These are phyloP conservation scores for Drosophila pseudotakahashii DNA, from an alignment of 2,888 invertebrate species.

Conservation along the genomic window DNA sequence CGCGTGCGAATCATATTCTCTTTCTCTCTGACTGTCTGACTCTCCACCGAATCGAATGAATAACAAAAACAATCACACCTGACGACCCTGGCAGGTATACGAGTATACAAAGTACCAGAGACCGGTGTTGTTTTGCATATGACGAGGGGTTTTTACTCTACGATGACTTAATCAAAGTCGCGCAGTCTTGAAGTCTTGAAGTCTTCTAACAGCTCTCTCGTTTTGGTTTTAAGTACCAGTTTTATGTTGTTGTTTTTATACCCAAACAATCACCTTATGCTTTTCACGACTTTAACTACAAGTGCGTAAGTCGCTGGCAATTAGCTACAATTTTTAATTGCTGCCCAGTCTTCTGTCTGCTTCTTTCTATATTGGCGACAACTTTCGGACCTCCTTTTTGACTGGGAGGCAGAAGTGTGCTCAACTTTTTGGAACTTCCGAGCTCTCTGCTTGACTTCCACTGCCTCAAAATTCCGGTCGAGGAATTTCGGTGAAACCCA, in stretches of 20 bases:
- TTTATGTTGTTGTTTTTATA: constrained; percentile 11
- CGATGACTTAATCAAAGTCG: constrained; percentile 73
- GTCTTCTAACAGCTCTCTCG: not conserved
- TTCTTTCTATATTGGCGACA: constrained; percentile 52
- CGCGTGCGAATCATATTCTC: constrained; percentile 34
- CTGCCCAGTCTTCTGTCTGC: constrained; percentile 24
- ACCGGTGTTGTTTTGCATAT: constrained; percentile 46
- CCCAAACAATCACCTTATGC: constrained; percentile 73
- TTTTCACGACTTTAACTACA: constrained; percentile 69
- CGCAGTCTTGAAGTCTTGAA: not conserved
- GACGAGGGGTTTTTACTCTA: constrained; percentile 4
- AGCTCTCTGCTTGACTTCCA: constrained; percentile 25
- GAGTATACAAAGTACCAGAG: constrained; percentile 25
- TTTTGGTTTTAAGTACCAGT: constrained; percentile 20
- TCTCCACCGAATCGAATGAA: constrained; percentile 7
- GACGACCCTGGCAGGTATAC: constrained; percentile 65
- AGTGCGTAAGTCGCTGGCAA: constrained; percentile 59
- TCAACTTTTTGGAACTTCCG: constrained; percentile 32
- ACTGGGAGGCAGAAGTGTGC: constrained; percentile 76
- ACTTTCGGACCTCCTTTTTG: constrained; percentile 71
- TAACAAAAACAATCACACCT: constrained; percentile 49
- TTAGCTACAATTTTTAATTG: constrained; percentile 51
- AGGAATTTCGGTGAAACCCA: constrained; percentile 48
- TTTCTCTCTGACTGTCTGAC: constrained; percentile 20
- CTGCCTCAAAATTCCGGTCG: constrained; percentile 4